These are phyloP conservation scores for Heliconius ismenius DNA, from an alignment of 2,888 invertebrate species.

Conservation along the genomic window DNA sequence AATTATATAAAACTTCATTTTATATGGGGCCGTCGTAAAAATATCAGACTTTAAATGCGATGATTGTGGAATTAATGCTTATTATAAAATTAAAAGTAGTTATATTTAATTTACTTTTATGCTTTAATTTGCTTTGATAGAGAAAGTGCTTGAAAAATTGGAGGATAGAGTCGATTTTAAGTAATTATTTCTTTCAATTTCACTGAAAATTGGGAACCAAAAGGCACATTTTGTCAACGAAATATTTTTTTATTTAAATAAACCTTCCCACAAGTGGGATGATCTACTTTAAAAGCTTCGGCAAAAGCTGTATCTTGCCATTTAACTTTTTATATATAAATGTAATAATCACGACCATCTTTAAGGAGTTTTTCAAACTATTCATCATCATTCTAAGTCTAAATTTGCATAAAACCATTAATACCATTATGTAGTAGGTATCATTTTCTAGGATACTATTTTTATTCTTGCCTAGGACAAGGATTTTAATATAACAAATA, in stretches of 20 bases:
- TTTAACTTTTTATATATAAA: constrained; percentile 25
- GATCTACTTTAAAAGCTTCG: no score
- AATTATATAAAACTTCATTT: not conserved
- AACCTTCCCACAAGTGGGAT: no score
- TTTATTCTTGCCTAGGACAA: constrained; percentile 57
- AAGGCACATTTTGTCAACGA: no score
- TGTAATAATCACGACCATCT: constrained; percentile 26
- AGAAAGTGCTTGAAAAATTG: not conserved
- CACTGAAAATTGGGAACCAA: no score
- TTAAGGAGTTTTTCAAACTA: constrained; percentile 23
- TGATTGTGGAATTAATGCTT: not conserved
- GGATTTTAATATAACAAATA: constrained; percentile 42
- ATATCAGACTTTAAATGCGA: not conserved
- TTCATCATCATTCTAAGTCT: constrained; percentile 37
- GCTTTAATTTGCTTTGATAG: not conserved
- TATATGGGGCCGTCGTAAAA: not conserved
- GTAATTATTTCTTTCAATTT: no score
- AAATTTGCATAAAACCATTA: constrained; percentile 35
- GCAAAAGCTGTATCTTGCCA: constrained; percentile 36
- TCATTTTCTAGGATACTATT: constrained; percentile 56
- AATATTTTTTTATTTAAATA: no score
- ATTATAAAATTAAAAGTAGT: not conserved
- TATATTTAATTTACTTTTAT: not conserved
- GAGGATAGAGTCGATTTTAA: not conserved
- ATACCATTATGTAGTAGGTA: constrained; percentile 39